Base-by-base conservation (phyloP, 2,888 invertebrate genomes). In the Trachelus troglodyta region DNA sequence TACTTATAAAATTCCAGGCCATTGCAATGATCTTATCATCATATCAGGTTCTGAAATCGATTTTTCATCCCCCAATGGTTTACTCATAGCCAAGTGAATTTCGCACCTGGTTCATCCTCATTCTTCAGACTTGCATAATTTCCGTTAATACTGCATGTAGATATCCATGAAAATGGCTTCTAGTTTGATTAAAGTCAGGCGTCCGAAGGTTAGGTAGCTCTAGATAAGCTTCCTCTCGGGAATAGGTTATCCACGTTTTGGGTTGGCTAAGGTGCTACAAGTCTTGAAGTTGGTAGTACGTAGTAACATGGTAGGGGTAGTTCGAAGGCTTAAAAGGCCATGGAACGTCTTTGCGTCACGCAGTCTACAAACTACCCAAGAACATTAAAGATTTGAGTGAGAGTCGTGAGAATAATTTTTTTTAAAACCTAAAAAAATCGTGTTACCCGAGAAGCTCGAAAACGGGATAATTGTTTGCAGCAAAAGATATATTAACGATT, bases 251-350 rank as follows among this genome's bases (percentile, higher is more conserved):
- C 79, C 79, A 83, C 80, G 80, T 83, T 85, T 83, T 80, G 80
- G 78, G 74, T 76, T 35, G 71, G 71, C 33, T 71, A 15, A 71
- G 71, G 71, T 31, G 71, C 33, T 71, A 33, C 31, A 9, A 71
- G 71, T 56, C 71, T 75, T 75, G 34, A 34, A 71, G 74, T 77
- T 56, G 75, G 77, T 75, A 75, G 77, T 23, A 40, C 12, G 31
- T 23, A 30, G 73, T 2, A 12, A 33, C 4, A 23, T 69, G 73
- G 83, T 82, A 83, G 85, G 84, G 84, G 82, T 84, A 78, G 78
- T 82, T 84, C 78, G 85, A 90, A 87, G 82, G 88, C 89, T 90
- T 90, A 90, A 90, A 90, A 90, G 87, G 89, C 87, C 87, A 88
- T 86, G 85, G 84, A 83, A 86, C 88, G 87, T 83, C 87, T 88